Conservation (phyloP, 2,113 vertebrate genomes). For the Petaurus breviceps region DNA sequence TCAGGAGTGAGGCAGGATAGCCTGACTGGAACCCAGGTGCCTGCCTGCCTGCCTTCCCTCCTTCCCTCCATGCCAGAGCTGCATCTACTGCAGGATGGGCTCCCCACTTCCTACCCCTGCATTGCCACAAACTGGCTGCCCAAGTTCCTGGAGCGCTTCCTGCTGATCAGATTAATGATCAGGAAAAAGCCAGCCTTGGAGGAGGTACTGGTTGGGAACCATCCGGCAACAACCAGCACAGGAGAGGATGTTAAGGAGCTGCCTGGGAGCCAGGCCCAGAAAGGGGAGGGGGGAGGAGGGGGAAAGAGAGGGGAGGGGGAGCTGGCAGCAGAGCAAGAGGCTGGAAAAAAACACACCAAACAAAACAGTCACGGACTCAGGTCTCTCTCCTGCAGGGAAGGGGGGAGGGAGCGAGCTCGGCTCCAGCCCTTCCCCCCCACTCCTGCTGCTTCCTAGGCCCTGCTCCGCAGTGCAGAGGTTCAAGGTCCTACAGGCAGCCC, state of each 20-base stretch:
- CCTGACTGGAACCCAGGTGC: not conserved
- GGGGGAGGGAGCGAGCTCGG: not conserved
- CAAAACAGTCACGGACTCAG: not conserved
- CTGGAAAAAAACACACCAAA: not conserved
- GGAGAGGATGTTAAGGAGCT: not conserved
- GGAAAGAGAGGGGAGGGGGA: not conserved
- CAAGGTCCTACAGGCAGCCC: not conserved
- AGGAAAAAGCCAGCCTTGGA: not conserved
- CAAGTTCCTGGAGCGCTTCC: not conserved
- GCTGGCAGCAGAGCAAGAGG: not conserved
- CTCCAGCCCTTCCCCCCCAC: not conserved
- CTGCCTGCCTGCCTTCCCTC: not conserved
- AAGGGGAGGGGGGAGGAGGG: not conserved
- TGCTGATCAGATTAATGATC: conserved; percentile 3
- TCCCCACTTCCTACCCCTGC: not conserved
- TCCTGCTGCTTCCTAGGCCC: not conserved
- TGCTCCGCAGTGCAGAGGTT: not conserved
- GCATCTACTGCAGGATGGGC: not conserved
- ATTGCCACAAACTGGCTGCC: not conserved
- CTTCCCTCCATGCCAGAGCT: not conserved
- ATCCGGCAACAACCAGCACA: not conserved
- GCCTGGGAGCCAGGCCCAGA: not conserved
- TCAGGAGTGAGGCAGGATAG: not conserved
- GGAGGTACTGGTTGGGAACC: not conserved
- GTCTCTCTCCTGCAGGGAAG: not conserved